Evolutionary conservation across 1,140 invertebrate genomes (phyloP).

Genomic region (Macrostomum lignano): DNA sequence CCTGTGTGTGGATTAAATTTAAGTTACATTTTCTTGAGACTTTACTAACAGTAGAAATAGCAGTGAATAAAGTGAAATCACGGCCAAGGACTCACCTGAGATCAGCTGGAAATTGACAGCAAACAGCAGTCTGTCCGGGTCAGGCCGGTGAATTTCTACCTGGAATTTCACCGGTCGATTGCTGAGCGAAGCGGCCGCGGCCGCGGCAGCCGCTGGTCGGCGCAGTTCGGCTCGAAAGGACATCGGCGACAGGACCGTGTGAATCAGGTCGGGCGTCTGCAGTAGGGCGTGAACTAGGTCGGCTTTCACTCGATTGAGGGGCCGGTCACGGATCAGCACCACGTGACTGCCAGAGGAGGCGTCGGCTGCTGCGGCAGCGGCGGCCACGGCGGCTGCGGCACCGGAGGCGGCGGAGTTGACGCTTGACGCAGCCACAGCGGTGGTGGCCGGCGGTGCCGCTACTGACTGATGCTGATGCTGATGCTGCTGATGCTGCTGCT

Average conservation of each 20-base stretch:
- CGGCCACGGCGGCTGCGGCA: too few species aligned
- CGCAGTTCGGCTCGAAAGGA: conserved; percentile 92
- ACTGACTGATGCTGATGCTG: too few species aligned
- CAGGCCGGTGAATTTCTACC: conserved; percentile 31
- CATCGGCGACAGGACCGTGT: conserved; percentile 86
- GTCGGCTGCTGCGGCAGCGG: conserved; percentile 61
- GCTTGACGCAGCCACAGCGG: too few species aligned
- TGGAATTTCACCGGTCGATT: conserved; percentile 79
- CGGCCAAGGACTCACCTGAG: conserved; percentile 33
- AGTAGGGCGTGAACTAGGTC: conserved; percentile 63
- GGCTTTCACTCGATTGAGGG: conserved; percentile 73
- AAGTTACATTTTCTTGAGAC: too few species aligned
- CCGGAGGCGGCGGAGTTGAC: too few species aligned
- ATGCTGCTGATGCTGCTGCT: too few species aligned
- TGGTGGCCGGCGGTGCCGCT: conserved; percentile 4
- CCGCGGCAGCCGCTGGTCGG: conserved; percentile 46
- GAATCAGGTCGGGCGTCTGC: conserved; percentile 81
- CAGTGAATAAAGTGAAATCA: too few species aligned
- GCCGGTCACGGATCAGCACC: conserved; percentile 64
- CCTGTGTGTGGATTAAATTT: too few species aligned
- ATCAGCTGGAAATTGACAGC: conserved; percentile 8
- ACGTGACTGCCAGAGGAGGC: conserved; percentile 94
- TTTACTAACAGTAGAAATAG: too few species aligned
- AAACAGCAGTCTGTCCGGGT: conserved; percentile 6
- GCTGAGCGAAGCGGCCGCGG: conserved; percentile 71